Conservation (phyloP, 2,113 vertebrate species). For the Lota lota region DNA sequence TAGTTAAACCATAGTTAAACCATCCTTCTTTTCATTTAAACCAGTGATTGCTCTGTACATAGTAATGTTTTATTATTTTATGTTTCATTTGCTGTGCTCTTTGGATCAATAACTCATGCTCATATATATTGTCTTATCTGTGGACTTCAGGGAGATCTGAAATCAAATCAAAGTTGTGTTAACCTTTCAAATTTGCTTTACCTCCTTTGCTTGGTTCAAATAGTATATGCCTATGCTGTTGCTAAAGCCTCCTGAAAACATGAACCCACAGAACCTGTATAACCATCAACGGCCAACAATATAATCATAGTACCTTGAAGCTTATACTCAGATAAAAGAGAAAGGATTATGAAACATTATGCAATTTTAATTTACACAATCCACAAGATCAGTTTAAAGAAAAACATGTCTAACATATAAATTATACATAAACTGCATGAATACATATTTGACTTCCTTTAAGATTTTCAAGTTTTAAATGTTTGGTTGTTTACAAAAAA, state of each 20-base stretch:
- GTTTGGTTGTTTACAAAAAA: too few species aligned
- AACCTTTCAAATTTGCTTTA: conserved; percentile 31
- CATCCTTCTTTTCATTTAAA: too few species aligned
- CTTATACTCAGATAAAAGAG: too few species aligned
- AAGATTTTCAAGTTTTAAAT: too few species aligned
- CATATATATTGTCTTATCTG: conserved; percentile 14
- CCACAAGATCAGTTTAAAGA: too few species aligned
- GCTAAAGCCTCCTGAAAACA: conserved; percentile 3
- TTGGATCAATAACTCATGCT: neutral
- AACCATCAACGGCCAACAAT: neutral
- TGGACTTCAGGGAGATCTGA: conserved; percentile 28
- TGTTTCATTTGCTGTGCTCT: neutral
- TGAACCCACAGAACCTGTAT: neutral
- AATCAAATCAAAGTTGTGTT: conserved; percentile 35
- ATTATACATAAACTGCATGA: too few species aligned
- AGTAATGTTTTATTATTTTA: neutral
- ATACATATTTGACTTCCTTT: too few species aligned
- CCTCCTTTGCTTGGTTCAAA: neutral
- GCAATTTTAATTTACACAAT: too few species aligned
- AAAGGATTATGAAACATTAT: too few species aligned
- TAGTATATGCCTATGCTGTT: conserved; percentile 21
- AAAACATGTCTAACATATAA: too few species aligned
- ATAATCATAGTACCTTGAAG: neutral
- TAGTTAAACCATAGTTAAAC: too few species aligned
- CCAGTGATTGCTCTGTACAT: neutral